Conservation (phyloP, 2,888 invertebrate genomes). For the Microdon myrmicae region DNA sequence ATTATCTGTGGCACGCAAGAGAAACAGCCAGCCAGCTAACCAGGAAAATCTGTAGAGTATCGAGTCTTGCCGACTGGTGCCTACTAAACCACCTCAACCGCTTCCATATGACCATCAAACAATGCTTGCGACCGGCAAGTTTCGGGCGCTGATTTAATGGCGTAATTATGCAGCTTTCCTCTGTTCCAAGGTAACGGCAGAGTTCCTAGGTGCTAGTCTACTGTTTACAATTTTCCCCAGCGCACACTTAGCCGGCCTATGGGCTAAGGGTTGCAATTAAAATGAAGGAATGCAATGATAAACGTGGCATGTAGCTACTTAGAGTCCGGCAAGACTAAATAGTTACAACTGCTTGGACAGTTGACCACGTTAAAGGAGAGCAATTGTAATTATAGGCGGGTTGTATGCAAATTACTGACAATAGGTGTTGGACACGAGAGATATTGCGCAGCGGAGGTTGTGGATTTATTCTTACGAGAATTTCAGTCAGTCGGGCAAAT, state of each 20-base stretch:
- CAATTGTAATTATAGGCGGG: too few species aligned
- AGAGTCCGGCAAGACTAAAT: too few species aligned
- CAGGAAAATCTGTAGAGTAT: conserved; percentile 34
- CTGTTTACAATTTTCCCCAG: conserved; percentile 32
- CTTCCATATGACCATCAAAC: conserved; percentile 35
- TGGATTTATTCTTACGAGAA: too few species aligned
- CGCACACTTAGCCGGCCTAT: neutral
- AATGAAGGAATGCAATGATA: conserved; percentile 31
- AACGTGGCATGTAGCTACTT: too few species aligned
- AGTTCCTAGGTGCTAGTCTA: conserved; percentile 24
- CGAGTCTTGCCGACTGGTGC: conserved; percentile 10
- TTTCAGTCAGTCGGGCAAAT: too few species aligned
- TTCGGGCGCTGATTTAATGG: conserved; percentile 51
- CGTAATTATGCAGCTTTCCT: conserved; percentile 42
- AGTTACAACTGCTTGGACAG: too few species aligned
- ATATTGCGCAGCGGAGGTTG: too few species aligned
- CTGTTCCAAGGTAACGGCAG: neutral
- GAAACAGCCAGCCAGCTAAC: conserved; percentile 27
- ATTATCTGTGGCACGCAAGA: conserved; percentile 50
- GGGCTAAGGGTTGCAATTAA: conserved; percentile 40
- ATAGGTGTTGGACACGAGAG: too few species aligned
- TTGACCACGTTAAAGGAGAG: too few species aligned
- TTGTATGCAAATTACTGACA: too few species aligned
- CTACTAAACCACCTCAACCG: too few species aligned
- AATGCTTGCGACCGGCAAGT: conserved; percentile 43